Percentiles rank a stretch among this genome's conserved stretches.
phyloP scores from a whole-genome alignment of 92 coral and sea anemone genomes.

The Epizoanthus ramosus region DNA sequence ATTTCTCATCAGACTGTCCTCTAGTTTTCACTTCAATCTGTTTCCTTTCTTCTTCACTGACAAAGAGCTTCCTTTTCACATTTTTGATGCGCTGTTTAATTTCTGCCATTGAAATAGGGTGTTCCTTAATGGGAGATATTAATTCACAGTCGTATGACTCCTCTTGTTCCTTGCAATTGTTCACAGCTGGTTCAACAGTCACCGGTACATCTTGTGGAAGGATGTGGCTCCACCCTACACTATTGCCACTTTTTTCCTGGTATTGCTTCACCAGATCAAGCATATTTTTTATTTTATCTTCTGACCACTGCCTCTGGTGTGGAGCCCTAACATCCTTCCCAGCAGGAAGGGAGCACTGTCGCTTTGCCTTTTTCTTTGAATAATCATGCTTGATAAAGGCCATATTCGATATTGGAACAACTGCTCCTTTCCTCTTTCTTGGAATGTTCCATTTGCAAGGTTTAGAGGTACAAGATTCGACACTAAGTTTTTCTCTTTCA shows the following conservation, averaged over 20 bases:
- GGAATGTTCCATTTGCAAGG: constrained; percentile 66
- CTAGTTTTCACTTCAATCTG: constrained; percentile 47
- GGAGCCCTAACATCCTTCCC: constrained; percentile 1
- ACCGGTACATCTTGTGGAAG: constrained; percentile 14
- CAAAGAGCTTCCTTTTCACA: constrained; percentile 40
- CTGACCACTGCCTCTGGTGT: constrained; percentile 4
- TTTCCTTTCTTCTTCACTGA: constrained; percentile 36
- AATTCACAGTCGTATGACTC: not conserved
- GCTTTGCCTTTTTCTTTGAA: not conserved
- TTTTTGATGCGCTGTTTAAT: constrained; percentile 34
- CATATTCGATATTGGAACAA: constrained; percentile 27
- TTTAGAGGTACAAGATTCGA: constrained; percentile 56
- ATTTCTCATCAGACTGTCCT: constrained; percentile 41
- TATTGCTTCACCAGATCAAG: not conserved
- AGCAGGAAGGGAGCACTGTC: not conserved
- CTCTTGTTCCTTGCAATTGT: not conserved
- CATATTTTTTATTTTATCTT: constrained; percentile 24
- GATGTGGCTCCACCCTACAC: constrained; percentile 14
- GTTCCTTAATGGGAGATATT: constrained; percentile 49
- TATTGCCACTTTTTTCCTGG: not conserved
- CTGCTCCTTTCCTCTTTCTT: constrained; percentile 50
- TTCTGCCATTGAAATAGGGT: constrained; percentile 38
- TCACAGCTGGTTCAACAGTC: not conserved
- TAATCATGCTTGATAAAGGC: constrained; percentile 44
- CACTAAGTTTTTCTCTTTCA: not conserved